Conservation (phyloP, 1,140 invertebrate species). For the Popillia japonica region DNA sequence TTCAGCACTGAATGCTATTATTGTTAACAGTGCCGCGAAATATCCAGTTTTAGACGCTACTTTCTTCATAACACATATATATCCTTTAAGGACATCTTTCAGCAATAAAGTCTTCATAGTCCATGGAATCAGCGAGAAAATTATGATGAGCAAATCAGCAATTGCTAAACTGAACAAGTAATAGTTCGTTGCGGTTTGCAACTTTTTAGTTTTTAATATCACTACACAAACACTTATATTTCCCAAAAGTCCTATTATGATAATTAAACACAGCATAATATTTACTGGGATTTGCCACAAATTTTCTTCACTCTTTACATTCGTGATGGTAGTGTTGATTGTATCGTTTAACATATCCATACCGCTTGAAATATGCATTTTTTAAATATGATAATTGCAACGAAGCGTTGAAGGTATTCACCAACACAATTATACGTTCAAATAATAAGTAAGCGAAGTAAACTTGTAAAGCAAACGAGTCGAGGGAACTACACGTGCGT, state of each 20-base stretch:
- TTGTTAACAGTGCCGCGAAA: not conserved
- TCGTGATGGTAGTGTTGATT: too few species aligned
- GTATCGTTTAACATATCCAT: too few species aligned
- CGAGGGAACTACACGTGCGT: too few species aligned
- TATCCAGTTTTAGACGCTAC: not conserved
- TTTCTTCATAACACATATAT: not conserved
- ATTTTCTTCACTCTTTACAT: too few species aligned
- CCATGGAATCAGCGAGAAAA: not conserved
- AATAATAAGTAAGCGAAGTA: too few species aligned
- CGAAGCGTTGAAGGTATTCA: too few species aligned
- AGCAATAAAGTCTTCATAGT: not conserved
- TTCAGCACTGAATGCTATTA: not conserved
- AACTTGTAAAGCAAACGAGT: too few species aligned
- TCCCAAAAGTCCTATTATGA: not conserved
- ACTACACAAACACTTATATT: constrained; percentile 12
- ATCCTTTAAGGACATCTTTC: not conserved
- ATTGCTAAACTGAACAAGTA: not conserved
- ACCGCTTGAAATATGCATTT: too few species aligned
- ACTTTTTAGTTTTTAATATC: not conserved
- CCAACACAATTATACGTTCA: too few species aligned
- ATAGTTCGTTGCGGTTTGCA: not conserved
- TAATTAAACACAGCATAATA: not conserved
- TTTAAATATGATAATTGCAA: too few species aligned
- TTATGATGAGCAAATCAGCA: not conserved
- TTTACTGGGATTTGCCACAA: too few species aligned